Conservation (phyloP, 2,888 invertebrate genomes). For the Tipula helvola region DNA sequence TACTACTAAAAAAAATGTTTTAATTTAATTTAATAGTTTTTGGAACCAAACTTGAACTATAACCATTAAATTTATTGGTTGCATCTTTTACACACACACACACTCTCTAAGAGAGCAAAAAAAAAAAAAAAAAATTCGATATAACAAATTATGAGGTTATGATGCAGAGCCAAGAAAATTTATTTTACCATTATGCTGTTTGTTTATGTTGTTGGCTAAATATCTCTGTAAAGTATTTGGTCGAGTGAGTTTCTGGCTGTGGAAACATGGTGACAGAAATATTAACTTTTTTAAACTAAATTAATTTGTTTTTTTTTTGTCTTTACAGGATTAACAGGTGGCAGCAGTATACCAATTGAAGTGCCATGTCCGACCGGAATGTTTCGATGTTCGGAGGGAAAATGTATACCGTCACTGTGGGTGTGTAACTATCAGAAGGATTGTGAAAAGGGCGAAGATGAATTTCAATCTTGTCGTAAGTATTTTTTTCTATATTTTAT, state of each 20-base stretch:
- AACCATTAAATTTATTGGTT: not conserved
- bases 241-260: not conserved
- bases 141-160: not conserved
- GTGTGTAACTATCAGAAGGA: conserved; percentile 92
- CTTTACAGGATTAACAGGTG: conserved; percentile 16
- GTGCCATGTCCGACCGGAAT: conserved; percentile 56
- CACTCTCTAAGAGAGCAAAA: not conserved
- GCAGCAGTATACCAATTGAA: conserved; percentile 23
- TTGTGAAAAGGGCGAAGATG: conserved; percentile 86
- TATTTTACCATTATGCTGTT: not conserved
- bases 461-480: conserved; percentile 85
- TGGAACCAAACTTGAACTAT: conserved; percentile 4
- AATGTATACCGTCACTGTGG: conserved; percentile 73
- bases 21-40: conserved; percentile 4
- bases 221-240: not conserved
- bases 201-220: not conserved
- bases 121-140: not conserved
- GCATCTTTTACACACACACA: not conserved
- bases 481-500: conserved; percentile 25
- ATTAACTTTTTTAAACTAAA: not conserved
- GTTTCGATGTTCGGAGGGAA: conserved; percentile 75
- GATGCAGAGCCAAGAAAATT: not conserved
- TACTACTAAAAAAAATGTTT: not conserved
- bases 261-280: not conserved
- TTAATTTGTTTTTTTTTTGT: not conserved